A percentile compares a stretch with the other conserved stretches of the same genome.
Evolutionary conservation across 1,140 invertebrate genomes (phyloP).

Genomic region (Antheraea pernyi): DNA sequence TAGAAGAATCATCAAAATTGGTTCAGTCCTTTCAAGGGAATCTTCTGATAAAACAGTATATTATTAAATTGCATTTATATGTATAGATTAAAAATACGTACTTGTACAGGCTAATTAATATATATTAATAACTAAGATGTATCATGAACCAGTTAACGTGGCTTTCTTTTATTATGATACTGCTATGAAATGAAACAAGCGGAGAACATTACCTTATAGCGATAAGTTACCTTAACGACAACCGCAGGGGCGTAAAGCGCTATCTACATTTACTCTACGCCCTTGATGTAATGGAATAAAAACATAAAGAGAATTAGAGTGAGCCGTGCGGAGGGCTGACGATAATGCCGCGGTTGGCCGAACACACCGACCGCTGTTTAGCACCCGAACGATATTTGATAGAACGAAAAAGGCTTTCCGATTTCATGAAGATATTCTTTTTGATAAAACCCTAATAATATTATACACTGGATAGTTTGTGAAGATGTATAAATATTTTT

Average conservation of each 20-base stretch:
- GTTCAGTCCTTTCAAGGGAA: no score
- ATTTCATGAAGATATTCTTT: background rate
- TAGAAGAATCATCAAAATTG: no score
- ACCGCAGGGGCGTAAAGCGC: conserved; percentile 22
- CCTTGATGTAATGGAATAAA: conserved; percentile 42
- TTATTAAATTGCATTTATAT: no score
- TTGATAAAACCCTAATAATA: background rate
- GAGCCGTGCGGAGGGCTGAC: conserved; percentile 24
- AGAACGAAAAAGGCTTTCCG: conserved; percentile 18
- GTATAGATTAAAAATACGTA: no score
- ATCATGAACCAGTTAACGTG: no score
- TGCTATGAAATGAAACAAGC: background rate
- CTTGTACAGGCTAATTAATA: no score
- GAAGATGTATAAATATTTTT: no score
- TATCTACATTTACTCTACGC: conserved; percentile 21
- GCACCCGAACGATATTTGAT: conserved; percentile 25
- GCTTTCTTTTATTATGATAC: background rate
- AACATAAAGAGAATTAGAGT: conserved; percentile 44
- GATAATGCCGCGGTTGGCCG: conserved; percentile 24
- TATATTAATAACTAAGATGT: no score
- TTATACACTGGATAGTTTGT: no score
- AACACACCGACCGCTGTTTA: conserved; percentile 24
- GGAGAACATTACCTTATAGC: conserved; percentile 24
- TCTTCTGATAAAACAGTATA: no score
- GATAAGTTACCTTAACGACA: conserved; percentile 35